Conservation (phyloP, 2,797 vertebrate species). For the Acanthurus leucopareius region DNA sequence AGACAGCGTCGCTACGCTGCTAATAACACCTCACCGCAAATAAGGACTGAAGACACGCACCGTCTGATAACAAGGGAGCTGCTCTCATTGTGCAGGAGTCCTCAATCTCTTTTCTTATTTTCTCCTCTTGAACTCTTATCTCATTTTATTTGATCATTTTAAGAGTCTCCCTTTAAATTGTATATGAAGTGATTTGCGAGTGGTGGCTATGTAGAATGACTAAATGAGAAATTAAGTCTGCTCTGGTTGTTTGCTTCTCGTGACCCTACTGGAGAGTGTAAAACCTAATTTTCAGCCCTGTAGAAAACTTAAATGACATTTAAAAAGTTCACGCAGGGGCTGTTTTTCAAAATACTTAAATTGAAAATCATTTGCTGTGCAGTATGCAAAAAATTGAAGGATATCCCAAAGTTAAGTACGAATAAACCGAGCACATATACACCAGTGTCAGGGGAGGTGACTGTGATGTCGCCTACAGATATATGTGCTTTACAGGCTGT, state of each 20-base stretch:
- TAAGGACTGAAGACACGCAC: constrained; percentile 66
- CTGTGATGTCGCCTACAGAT: constrained; percentile 17
- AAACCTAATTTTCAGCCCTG: constrained; percentile 32
- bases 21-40: constrained; percentile 78
- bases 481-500: constrained; percentile 25
- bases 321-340: constrained; percentile 37
- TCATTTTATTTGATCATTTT: constrained; percentile 1
- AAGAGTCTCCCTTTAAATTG: background rate
- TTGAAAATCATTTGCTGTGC: constrained; percentile 43
- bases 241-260: constrained; percentile 1
- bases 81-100: constrained; percentile 48
- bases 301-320: constrained; percentile 44
- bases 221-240: background rate
- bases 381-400: constrained; percentile 26
- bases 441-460: constrained; percentile 17
- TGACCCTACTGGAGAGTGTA: constrained; percentile 22
- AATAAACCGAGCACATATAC: constrained; percentile 38
- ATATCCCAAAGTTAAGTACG: constrained; percentile 29
- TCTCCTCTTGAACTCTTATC: background rate
- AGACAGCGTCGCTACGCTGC: constrained; percentile 59
- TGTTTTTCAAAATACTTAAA: constrained; percentile 47
- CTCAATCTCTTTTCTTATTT: constrained; percentile 22
- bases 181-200: background rate
- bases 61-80: constrained; percentile 73
- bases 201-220: background rate